Base-by-base conservation (phyloP, 2,888 invertebrate genomes). In the Reticulitermes lucifugus region DNA sequence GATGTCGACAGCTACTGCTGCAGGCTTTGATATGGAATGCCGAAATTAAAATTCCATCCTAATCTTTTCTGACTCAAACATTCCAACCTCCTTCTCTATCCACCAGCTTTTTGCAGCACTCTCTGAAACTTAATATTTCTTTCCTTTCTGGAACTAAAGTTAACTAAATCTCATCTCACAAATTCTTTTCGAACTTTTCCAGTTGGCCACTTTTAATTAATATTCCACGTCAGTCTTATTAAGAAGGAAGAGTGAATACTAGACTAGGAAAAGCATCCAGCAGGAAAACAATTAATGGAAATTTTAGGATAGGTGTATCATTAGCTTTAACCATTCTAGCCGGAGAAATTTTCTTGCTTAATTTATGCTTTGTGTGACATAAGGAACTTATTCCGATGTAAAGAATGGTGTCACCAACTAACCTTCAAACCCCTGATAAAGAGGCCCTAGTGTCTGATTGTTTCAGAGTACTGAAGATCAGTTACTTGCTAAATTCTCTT, bases 31-130 rank as follows among this genome's bases (percentile, higher is more conserved):
- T 29, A 55, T 79, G 79, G 79, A 79, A 79, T 79, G 51, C 29
- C 55, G 51, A 79, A 79, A 79, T 79, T 79, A 79, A 79, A 79
- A 79, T 79, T 55, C 79, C 79, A 29, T 79, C 79, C 51, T 79
- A 79, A 18, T 46, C 25, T 29, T 25, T 25, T 65, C 65, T 25
- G 25, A 25, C 65, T 25, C 18, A 55, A 55, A 55, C 55, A 9
- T 2, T 4, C 18, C 18, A 5, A 4, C 2, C 18, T 12, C 65
- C 6, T 10, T 65, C 65, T n/a, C n/a, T 2, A 71, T 18, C 71
- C 22, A 73, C 29, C 55, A 79, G 46, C n/a, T 25, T 79, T 79
- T 18, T 51, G 18, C 18, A 51, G 5, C 25, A 25, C 25, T 29
- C 55, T 25, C 25, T 51, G n/a, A 41, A 55, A 79, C 79, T 79